Evolutionary conservation across 2,113 vertebrate genomes (phyloP), one percentile per base, ranked within the genome.

Genomic region (Syngnathus typhle): DNA sequence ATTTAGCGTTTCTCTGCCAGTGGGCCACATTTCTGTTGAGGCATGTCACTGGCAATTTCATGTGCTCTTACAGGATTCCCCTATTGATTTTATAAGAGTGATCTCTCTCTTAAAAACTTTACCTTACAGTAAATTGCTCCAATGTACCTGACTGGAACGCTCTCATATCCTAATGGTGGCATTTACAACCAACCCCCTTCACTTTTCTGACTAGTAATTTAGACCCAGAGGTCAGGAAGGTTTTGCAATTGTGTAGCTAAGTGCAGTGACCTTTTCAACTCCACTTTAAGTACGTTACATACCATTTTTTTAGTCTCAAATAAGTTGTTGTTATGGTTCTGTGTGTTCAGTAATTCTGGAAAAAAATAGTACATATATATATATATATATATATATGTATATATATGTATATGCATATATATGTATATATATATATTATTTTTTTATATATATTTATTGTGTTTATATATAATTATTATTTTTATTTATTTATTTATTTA

Each of bases 201-300:
- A 44, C 39, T 52, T 67, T 58, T 89, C 92, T 91, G 85, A 88
- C 91, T 91, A 85, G 91, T 93, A 94, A 92, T 88, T 70, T 75
- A 54, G 70, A 56, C 47, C 79, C 91, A 91, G 91, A 90, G 93
- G 93, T 95, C 94, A 96, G 90, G 85, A 91, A 90, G 92, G 88
- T 89, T 91, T 92, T 94, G 93, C 88, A 91, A 91, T 92, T 84
- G 85, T 91, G 89, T 93, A 91, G 93, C 88, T 87, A 89, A 89
- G 92, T 91, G 91, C 89, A 91, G 91, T 92, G 92, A 95, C 92
- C 93, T 95, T 94, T 94, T 95, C 92, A 93, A 91, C 91, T 38
- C 60, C 7, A 8, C 39, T 43, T 44, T 44, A 62, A 62, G n/a
- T 15, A 23, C 38, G 39, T 44, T 44, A 44, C 11, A 21, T 62